phyloP scores from a whole-genome alignment of 2,797 vertebrate genomes.

The Poeciliopsis turneri region DNA sequence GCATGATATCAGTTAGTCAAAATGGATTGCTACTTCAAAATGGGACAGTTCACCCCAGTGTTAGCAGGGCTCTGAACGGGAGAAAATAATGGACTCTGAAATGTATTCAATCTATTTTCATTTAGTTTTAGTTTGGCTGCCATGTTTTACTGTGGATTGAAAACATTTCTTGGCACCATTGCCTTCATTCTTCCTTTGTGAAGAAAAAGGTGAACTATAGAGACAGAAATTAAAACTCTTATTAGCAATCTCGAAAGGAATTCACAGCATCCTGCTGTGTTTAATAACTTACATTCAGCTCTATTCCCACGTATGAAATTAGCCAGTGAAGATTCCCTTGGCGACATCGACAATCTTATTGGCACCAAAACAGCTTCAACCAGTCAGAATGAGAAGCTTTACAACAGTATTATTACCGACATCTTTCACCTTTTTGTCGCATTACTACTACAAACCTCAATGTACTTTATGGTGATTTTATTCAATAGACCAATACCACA shows the following conservation, averaged over 20 bases:
- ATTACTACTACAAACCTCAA: too few relatives aligned
- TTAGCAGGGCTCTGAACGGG: constrained; percentile 66
- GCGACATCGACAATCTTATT: constrained; percentile 38
- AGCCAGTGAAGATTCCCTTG: constrained; percentile 35
- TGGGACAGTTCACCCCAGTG: constrained; percentile 67
- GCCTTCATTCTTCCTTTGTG: constrained; percentile 51
- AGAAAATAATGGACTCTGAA: constrained; percentile 73
- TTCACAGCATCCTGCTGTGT: constrained; percentile 54
- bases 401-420: background rate
- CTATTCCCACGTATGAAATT: constrained; percentile 61
- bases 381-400: background rate
- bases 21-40: constrained; percentile 80
- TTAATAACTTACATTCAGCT: constrained; percentile 57
- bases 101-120: constrained; percentile 68
- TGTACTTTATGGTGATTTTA: background rate
- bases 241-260: constrained; percentile 57
- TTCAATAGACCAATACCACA: background rate
- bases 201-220: constrained; percentile 59
- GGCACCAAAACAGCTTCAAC: constrained; percentile 33
- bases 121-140: constrained; percentile 66
- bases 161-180: constrained; percentile 61
- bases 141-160: constrained; percentile 58
- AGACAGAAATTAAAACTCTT: constrained; percentile 63
- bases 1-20: constrained; percentile 81
- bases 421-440: background rate